Conservation (phyloP, 2,113 vertebrate species). For the Scomber colias region DNA sequence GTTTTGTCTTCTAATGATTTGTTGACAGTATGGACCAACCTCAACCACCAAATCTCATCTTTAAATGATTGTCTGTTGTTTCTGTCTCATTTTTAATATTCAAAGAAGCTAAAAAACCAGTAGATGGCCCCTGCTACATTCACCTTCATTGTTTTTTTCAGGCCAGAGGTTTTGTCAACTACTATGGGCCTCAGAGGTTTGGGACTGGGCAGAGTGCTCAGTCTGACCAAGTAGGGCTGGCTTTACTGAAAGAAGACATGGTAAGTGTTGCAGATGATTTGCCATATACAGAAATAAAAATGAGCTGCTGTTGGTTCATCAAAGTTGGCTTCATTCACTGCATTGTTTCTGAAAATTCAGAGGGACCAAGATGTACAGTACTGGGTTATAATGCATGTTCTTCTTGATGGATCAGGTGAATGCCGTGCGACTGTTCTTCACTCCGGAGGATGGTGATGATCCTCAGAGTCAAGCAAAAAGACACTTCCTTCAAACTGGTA, state of each 20-base stretch:
- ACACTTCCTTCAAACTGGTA: conserved; percentile 93
- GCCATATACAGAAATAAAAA: not conserved
- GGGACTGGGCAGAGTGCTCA: conserved; percentile 86
- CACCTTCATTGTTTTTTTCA: conserved; percentile 24
- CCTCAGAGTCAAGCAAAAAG: conserved; percentile 91
- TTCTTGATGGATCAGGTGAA: conserved; percentile 83
- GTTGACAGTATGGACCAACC: too few species aligned
- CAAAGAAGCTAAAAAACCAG: too few species aligned
- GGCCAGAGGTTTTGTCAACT: conserved; percentile 80
- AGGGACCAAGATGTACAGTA: conserved; percentile 12
- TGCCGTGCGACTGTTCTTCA: conserved; percentile 92
- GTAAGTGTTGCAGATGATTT: conserved; percentile 38
- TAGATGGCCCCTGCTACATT: not conserved
- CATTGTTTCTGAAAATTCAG: not conserved
- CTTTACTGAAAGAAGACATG: conserved; percentile 83
- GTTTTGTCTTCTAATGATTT: too few species aligned
- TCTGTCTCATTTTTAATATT: too few species aligned
- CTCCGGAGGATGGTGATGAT: conserved; percentile 91
- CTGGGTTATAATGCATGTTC: not conserved
- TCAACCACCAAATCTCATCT: too few species aligned
- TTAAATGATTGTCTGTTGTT: too few species aligned
- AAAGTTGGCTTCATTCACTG: too few species aligned
- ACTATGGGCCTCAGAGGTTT: conserved; percentile 85
- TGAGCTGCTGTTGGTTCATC: not conserved
- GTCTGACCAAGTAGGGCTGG: conserved; percentile 85